Base-by-base conservation (phyloP, 2,113 vertebrate species). In the Phaethon lepturus region DNA sequence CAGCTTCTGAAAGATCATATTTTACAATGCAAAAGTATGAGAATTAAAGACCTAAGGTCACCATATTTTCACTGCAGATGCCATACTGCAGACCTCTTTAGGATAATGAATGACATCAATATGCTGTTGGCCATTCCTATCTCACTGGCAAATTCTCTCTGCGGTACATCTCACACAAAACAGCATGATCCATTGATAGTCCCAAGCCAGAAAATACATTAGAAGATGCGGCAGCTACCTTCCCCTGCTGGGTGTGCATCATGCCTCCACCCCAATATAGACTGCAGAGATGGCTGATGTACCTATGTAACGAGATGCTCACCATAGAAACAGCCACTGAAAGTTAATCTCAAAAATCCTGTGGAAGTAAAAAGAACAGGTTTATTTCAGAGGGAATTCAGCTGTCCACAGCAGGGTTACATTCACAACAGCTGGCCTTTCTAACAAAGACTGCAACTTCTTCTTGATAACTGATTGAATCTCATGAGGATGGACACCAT, bases 241-340 rank as follows among this genome's bases (percentile, higher is more conserved):
- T 75, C 4, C 38, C 56, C 38, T 33, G 3, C 11, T n/a, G 47
- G 13, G 12, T 26, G 26, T 24, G 29, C 31, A 55, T 64, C 23
- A 5, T 13, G 26, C 2, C 10, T 64, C 53, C 20, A 17, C 10
- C 5, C 16, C 35, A 4, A 35, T 3, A 53, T 0, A 29, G 55
- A 8, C 26, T 50, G 15, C 42, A 58, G 60, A 71, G 14, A 9
- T 16, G 19, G 28, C 22, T 56, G 35, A 19, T 9, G 38, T 19
- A 49, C 40, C 35, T 40, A 0, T 10, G 4, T 4, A 89, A 69
- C 0, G 5, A 29, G 19, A 7, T 74, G 22, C 26, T 85, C 44
- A 44, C 23, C 10, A 31, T 13, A 72, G 56, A 78, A 94, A 44
- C 38, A 55, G 26, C 14, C 45, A 40, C 7, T 23, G 3, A 71